A percentile compares a stretch with the other conserved stretches of the same genome.
Evolutionary conservation across 2,797 vertebrate genomes (phyloP).

Genomic region (Myotis pilosus): DNA sequence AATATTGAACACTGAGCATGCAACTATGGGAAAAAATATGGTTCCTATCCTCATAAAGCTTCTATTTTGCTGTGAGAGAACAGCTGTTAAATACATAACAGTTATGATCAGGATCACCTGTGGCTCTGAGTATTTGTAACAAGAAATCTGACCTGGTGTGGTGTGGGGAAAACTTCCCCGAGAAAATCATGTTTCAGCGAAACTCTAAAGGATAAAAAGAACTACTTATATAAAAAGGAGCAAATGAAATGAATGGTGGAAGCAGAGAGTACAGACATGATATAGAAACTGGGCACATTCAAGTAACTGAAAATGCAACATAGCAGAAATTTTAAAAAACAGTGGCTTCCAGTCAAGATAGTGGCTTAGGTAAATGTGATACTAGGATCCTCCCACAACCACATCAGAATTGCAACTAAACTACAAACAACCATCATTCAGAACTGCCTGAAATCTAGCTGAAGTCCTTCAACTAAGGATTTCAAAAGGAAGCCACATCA

Average conservation of each 20-base stretch:
- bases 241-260: neutral
- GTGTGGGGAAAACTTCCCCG: neutral
- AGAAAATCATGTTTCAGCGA: neutral
- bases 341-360: neutral
- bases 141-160: neutral
- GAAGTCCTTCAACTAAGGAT: neutral
- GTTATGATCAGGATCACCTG: neutral
- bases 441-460: neutral
- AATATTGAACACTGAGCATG: neutral
- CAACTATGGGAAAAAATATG: neutral
- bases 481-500: neutral
- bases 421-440: neutral
- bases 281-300: neutral
- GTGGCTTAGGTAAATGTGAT: neutral
- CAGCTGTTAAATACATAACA: neutral
- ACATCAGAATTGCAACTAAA: neutral
- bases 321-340: neutral
- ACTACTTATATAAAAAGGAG: neutral
- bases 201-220: neutral
- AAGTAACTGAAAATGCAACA: neutral
- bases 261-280: neutral
- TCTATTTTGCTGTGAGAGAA: neutral
- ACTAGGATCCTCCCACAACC: neutral
- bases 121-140: neutral
- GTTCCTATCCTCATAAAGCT: neutral